Conservation (phyloP, 2,888 invertebrate genomes). For the Poecilus cupreus region DNA sequence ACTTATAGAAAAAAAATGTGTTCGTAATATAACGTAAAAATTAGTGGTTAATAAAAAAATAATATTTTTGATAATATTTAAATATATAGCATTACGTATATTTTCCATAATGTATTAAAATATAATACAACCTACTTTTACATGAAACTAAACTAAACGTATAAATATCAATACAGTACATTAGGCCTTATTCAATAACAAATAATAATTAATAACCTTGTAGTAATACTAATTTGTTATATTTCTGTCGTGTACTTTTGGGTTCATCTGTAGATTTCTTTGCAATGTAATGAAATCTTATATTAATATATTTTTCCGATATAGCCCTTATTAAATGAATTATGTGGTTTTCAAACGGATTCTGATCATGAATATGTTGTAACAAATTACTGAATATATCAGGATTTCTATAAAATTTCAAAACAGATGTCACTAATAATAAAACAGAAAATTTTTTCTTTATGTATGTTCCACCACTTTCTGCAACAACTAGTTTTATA, state of each 20-base stretch:
- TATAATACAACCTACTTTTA: no score
- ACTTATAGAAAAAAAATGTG: no score
- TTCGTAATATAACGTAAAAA: no score
- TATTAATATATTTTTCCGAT: conserved; percentile 56
- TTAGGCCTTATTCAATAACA: no score
- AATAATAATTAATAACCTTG: no score
- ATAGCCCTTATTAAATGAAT: conserved; percentile 53
- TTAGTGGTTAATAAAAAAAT: not conserved
- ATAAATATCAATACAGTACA: no score
- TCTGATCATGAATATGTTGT: conserved; percentile 31
- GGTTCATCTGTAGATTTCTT: not conserved
- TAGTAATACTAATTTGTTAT: not conserved
- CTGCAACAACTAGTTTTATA: conserved; percentile 39
- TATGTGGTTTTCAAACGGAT: conserved; percentile 51
- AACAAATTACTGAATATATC: conserved; percentile 34
- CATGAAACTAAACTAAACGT: no score
- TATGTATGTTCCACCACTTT: conserved; percentile 46
- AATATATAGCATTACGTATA: no score
- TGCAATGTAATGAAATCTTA: conserved; percentile 55
- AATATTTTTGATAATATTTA: not conserved
- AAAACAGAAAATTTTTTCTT: conserved; percentile 52
- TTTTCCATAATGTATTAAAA: no score
- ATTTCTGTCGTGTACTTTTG: not conserved
- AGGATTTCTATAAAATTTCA: conserved; percentile 37
- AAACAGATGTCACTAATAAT: conserved; percentile 38